Evolutionary conservation across 2,888 invertebrate genomes (phyloP), one percentile per base, ranked within the genome.

Genomic region (Microplitis manilae): DNA sequence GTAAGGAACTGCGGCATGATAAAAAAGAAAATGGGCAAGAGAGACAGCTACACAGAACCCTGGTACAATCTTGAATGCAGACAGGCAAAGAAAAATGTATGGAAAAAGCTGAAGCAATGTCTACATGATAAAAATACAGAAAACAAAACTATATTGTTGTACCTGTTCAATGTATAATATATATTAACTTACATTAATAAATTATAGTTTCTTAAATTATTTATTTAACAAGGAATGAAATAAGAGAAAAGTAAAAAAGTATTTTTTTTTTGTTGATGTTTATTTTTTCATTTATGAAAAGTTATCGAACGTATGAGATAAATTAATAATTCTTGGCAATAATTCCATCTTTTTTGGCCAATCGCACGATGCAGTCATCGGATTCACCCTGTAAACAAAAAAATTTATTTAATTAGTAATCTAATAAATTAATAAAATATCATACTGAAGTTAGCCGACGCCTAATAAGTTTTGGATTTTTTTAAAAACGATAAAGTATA

Each of bases 271-370:
- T 13, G 8, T 68, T 8, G 9, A 17, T 17, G 30, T 69, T 62
- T 69, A 69, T 71, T 73, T 75, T 79, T 81, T 79, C 77, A 79
- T 79, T 80, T 81, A 77, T 73, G 77, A 77, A 78, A 76, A 50
- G 5, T 50, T 79, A 68, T 77, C 77, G 67, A 62, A 70, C 60
- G 50, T 73, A 75, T 71, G 71, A 73, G n/a, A 79, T 78, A 73
- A 79, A 81, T 89, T 86, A 89, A 83, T 87, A 89, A 73, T 89
- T 90, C 96, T 97, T 97, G 83, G 97, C 94, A 86, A 99, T 91
- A 86, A 98, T 94, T 82, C 95, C 96, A 90, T 98, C 98, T 87
- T 96, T 96, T 92, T 98, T 98, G 77, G 97, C 96, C 87, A 99
- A 93, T 88, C 98, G 93, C 81, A 96, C 96, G 83, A 99, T 94